These are phyloP conservation scores for Malurus elegans DNA, from an alignment of 2,113 vertebrate species.

Conservation along the genomic window DNA sequence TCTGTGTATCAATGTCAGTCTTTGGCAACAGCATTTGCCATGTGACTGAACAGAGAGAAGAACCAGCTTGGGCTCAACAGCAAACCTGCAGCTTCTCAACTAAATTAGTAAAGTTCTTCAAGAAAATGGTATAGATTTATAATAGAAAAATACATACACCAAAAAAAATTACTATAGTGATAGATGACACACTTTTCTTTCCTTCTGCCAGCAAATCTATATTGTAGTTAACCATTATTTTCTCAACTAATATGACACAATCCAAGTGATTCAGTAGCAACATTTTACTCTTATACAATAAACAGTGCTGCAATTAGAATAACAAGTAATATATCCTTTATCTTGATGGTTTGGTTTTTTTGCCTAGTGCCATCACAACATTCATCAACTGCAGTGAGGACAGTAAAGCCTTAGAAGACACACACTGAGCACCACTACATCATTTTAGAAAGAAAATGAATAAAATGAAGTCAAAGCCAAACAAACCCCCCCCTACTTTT, in stretches of 20 bases:
- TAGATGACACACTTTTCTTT: neutral
- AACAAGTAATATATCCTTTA: neutral
- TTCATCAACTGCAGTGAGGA: neutral
- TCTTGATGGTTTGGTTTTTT: neutral
- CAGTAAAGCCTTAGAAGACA: neutral
- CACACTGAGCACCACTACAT: neutral
- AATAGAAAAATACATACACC: neutral
- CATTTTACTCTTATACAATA: neutral
- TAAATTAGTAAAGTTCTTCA: neutral
- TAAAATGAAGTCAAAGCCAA: neutral
- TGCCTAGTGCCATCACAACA: neutral
- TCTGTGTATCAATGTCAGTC: conserved; percentile 15
- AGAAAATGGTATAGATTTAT: neutral
- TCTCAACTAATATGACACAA: neutral
- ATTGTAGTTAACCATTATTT: neutral
- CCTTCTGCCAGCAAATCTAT: neutral
- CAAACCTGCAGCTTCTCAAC: neutral
- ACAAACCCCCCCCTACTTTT: neutral
- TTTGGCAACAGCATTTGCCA: neutral
- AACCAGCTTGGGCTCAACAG: neutral
- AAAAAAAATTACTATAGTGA: neutral
- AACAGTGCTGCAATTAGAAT: neutral
- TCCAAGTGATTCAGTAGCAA: neutral
- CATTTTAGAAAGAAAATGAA: neutral
- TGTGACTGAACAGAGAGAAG: neutral